Conservation (phyloP, 1,140 invertebrate genomes). For the Protaetia brevitarsis region DNA sequence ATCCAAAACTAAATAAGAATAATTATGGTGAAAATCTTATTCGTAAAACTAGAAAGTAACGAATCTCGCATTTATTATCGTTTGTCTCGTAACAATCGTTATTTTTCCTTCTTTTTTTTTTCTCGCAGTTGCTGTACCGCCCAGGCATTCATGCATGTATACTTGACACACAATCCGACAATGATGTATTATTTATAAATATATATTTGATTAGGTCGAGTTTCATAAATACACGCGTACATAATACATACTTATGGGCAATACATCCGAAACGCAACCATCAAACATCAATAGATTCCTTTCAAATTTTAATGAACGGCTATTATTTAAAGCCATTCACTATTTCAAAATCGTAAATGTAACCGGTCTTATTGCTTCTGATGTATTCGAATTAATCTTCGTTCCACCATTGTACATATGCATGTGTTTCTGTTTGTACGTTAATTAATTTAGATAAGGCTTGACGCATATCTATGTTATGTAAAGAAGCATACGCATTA, state of each 20-base stretch:
- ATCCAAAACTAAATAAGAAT: background rate
- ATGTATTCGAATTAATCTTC: slow-evolving; percentile 17
- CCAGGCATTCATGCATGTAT: slow-evolving; percentile 8
- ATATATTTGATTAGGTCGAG: slow-evolving; percentile 15
- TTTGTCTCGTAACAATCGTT: slow-evolving; percentile 4
- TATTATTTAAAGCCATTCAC: slow-evolving; percentile 15
- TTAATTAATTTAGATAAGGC: slow-evolving; percentile 13
- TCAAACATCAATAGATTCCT: slow-evolving; percentile 16
- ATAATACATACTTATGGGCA: background rate
- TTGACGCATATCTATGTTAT: background rate
- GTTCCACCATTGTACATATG: background rate
- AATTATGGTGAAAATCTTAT: background rate
- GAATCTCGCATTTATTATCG: slow-evolving; percentile 1
- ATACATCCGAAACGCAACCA: slow-evolving; percentile 3
- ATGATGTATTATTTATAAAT: slow-evolving; percentile 19
- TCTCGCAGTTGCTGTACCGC: background rate
- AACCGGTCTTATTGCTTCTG: slow-evolving; percentile 15
- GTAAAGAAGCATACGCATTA: background rate
- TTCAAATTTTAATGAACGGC: slow-evolving; percentile 18
- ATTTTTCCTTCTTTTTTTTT: slow-evolving; percentile 1
- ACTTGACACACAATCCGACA: slow-evolving; percentile 16
- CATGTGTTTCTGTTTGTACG: slow-evolving; percentile 9
- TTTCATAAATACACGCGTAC: slow-evolving; percentile 11
- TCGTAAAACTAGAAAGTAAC: slow-evolving; percentile 11
- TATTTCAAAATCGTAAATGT: slow-evolving; percentile 17